Base-by-base conservation (phyloP, 1,140 invertebrate genomes). In the Trichonephila inaurata region DNA sequence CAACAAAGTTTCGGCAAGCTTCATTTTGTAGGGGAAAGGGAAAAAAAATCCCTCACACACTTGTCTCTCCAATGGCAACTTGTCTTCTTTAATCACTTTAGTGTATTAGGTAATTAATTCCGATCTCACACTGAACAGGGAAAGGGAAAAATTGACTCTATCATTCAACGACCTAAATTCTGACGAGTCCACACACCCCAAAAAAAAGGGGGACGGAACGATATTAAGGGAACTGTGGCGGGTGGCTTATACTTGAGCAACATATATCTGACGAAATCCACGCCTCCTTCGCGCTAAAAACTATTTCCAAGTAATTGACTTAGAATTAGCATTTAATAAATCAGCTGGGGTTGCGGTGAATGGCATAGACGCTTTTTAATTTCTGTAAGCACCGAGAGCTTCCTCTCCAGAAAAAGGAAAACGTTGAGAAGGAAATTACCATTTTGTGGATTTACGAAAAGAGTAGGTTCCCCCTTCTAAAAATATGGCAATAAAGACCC, bases 231-330 rank as follows among this genome's bases (percentile, higher is more conserved):
- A 44, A 58, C 86, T 44, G 51, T 33, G 88, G 85, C 51, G 51
- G 7, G 51, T 44, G 61, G 33, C 28, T 89, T 77, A 72, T 28
- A 58, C 88, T 16, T 2, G 10, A 88, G 51, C 10, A 19, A 88
- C 19, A 8, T 33, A 64, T 19, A 40, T 88, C 62, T 66, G 61
- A 44, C 24, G 18, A 62, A 64, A 40, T 44, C 18, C 62, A 66
- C 61, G 64, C 21, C 19, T 8, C 88, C 40, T 16, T 33, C 33
- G 18, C 33, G n/a, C 88, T 66, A 89, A 87, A 87, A 87, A 89
- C 64, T 89, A 60, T 77, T 89, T 77, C 88, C 66, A 89, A 89
- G 88, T 89, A 89, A 89, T 89, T 89, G 88, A 89, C 66, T 77
- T 18, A 77, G 66, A 89, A 77, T 89, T 89, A 89, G 33, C 64